Conservation (phyloP, 2,888 invertebrate species). For the Candidula unifasciata region DNA sequence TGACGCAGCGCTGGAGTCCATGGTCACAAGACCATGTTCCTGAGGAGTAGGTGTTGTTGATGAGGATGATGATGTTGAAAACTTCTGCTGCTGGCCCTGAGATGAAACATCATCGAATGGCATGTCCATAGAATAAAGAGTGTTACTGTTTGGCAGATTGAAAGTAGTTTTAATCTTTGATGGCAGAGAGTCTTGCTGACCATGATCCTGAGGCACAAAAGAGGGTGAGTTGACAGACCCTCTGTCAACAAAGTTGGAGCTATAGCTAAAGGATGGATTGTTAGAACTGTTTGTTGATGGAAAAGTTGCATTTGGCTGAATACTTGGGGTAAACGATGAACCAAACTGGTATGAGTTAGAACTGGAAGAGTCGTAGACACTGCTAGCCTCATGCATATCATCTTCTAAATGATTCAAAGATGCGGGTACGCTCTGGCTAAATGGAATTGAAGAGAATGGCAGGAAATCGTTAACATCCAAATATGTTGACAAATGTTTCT, state of each 20-base stretch:
- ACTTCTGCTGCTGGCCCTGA: conserved; percentile 27
- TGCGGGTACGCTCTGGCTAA: conserved; percentile 33
- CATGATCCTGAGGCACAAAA: conserved; percentile 34
- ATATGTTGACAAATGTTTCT: conserved; percentile 33
- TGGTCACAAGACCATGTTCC: neutral
- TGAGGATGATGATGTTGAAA: conserved; percentile 23
- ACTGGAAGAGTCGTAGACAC: neutral
- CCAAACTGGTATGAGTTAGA: conserved; percentile 18
- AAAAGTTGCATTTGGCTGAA: conserved; percentile 31
- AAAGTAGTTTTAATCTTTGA: conserved; percentile 4
- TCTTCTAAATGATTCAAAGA: conserved; percentile 23
- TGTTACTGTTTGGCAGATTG: conserved; percentile 11
- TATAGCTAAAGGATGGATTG: conserved; percentile 37
- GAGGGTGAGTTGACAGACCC: conserved; percentile 35
- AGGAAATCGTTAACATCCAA: conserved; percentile 32
- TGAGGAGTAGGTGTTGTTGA: conserved; percentile 21
- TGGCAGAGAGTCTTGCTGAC: neutral
- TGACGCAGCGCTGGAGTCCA: conserved; percentile 16
- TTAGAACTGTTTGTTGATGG: neutral
- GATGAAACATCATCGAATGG: neutral
- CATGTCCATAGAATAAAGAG: conserved; percentile 17
- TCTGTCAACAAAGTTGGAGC: neutral
- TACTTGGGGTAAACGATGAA: conserved; percentile 14
- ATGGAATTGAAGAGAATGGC: conserved; percentile 41
- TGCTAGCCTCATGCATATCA: conserved; percentile 14